Evolutionary conservation across 2,113 vertebrate genomes (phyloP).

Genomic region (Tenebrosternarchus preto): DNA sequence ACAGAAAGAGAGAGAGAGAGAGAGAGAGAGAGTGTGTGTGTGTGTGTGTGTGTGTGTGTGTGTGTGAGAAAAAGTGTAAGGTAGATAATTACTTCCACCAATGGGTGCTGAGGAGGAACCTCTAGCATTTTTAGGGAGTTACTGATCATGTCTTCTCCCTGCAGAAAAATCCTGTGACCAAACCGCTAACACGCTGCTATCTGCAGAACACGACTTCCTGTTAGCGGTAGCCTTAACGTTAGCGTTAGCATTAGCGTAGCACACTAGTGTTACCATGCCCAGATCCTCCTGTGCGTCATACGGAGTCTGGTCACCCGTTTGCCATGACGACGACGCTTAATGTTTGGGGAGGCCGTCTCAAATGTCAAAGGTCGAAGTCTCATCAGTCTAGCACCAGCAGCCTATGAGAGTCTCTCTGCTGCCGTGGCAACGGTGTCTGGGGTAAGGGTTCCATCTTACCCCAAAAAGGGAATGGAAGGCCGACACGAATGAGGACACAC

Average conservation of each 20-base stretch:
- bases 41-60: constrained; percentile 14
- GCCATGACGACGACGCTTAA: background rate
- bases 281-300: background rate
- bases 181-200: background rate
- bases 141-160: background rate
- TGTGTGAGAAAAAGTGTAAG: background rate
- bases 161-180: background rate
- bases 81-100: background rate
- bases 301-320: background rate
- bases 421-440: background rate
- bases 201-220: background rate
- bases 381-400: background rate
- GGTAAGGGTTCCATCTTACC: background rate
- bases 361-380: constrained; percentile 3
- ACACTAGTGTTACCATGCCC: background rate
- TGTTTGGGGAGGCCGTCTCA: background rate
- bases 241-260: background rate
- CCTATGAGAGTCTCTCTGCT: background rate
- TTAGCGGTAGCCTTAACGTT: background rate
- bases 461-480: constrained; percentile 6
- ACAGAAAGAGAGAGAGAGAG: background rate
- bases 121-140: constrained; percentile 21
- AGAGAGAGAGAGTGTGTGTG: background rate
- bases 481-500: constrained; percentile 11
- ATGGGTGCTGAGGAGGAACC: background rate